Percentiles rank a stretch among this genome's conserved stretches.
phyloP scores from a whole-genome alignment of 2,113 vertebrate genomes.

The Rhizomys pruinosus region DNA sequence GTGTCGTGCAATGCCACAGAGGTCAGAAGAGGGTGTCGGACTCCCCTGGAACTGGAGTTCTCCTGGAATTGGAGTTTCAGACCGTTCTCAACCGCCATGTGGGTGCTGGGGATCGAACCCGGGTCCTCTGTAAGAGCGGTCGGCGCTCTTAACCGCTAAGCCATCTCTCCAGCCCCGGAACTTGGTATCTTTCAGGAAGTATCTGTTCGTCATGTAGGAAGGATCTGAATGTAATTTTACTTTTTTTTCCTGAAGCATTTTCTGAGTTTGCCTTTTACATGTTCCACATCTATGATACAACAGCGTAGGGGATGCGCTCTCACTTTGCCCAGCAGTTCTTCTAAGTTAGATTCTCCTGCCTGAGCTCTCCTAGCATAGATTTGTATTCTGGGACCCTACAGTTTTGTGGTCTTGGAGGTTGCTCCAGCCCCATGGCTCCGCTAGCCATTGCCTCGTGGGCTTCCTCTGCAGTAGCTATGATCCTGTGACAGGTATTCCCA shows the following conservation, averaged over 20 bases:
- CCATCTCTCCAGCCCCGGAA: too few relatives aligned
- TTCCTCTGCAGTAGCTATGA: neutral
- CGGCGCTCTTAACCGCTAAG: too few relatives aligned
- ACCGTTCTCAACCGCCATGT: too few relatives aligned
- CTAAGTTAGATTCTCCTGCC: neutral
- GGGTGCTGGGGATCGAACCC: too few relatives aligned
- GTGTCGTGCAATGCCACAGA: too few relatives aligned
- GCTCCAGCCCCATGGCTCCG: neutral
- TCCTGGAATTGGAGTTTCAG: too few relatives aligned
- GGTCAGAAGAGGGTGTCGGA: too few relatives aligned
- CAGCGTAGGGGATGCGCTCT: neutral
- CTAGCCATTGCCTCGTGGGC: neutral
- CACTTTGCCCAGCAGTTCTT: neutral
- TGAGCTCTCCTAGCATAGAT: neutral
- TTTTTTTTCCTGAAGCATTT: neutral
- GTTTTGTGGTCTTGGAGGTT: neutral
- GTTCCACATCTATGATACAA: neutral
- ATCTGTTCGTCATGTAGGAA: neutral
- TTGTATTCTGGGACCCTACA: neutral
- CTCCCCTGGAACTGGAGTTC: too few relatives aligned
- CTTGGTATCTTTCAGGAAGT: constrained; percentile 11
- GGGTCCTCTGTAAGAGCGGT: too few relatives aligned
- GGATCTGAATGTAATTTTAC: constrained; percentile 8
- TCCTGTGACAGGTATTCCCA: neutral
- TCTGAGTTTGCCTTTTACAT: neutral